Percentiles rank a stretch among this genome's conserved stretches.
phyloP scores from a whole-genome alignment of 1,140 invertebrate genomes.

The Drosophila gunungcola region DNA sequence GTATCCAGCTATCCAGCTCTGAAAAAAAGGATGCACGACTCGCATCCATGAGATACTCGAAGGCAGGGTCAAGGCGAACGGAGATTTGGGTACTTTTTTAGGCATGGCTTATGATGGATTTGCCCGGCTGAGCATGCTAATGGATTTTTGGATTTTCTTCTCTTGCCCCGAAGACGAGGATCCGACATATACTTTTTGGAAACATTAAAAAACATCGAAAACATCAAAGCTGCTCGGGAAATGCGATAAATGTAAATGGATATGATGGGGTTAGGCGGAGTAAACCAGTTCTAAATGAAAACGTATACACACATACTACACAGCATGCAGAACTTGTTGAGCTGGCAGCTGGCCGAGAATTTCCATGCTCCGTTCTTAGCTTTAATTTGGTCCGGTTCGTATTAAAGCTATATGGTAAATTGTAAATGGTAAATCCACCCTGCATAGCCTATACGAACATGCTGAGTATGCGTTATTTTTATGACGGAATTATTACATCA shows the following conservation, averaged over 20 bases:
- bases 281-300: conserved; percentile 73
- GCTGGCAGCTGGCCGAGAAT: conserved; percentile 47
- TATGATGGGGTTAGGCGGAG: conserved; percentile 60
- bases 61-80: conserved; percentile 76
- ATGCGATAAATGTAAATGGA: conserved; percentile 68
- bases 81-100: conserved; percentile 62
- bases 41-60: conserved; percentile 19
- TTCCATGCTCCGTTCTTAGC: conserved; percentile 40
- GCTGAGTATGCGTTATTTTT: conserved; percentile 71
- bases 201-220: background rate
- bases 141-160: conserved; percentile 55
- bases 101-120: conserved; percentile 72
- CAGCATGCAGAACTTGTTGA: conserved; percentile 71
- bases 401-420: conserved; percentile 20
- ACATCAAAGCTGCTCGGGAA: conserved; percentile 54
- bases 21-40: conserved; percentile 9
- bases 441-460: conserved; percentile 34
- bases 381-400: conserved; percentile 61
- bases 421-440: conserved; percentile 54
- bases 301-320: conserved; percentile 32
- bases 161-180: background rate
- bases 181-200: conserved; percentile 8
- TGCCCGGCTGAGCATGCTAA: conserved; percentile 72
- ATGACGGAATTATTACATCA: conserved; percentile 83
- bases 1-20: conserved; percentile 54